Evolutionary conservation across 2,113 vertebrate genomes (phyloP).

Genomic region (Xenus cinereus): DNA sequence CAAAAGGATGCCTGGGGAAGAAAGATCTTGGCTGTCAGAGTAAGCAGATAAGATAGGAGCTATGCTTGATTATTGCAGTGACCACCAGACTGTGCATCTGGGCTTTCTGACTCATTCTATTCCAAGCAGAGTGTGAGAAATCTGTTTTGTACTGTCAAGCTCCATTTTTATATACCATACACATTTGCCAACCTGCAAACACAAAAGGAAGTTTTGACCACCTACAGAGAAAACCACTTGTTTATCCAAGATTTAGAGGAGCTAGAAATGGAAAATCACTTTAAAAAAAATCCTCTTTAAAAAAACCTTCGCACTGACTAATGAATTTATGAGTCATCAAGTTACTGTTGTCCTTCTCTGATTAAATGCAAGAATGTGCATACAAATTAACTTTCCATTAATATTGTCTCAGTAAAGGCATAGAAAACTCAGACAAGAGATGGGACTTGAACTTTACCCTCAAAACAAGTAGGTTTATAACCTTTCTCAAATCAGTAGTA

Average conservation of each 20-base stretch:
- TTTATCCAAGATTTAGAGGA: background rate
- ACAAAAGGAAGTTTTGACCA: background rate
- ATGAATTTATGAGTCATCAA: background rate
- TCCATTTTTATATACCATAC: background rate
- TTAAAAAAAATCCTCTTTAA: background rate
- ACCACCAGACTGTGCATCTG: background rate
- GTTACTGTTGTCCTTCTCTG: background rate
- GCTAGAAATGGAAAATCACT: background rate
- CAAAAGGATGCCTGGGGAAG: background rate
- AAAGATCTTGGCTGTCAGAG: background rate
- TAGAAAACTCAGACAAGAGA: background rate
- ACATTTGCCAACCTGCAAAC: background rate
- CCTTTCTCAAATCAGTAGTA: background rate
- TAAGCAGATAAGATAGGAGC: background rate
- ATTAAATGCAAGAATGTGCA: background rate
- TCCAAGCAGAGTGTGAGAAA: background rate
- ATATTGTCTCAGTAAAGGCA: background rate
- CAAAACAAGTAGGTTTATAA: background rate
- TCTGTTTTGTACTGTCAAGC: background rate
- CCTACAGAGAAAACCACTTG: background rate
- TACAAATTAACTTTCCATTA: background rate
- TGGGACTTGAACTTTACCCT: background rate
- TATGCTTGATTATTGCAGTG: background rate
- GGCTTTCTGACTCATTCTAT: background rate
- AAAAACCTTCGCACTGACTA: background rate